These are phyloP conservation scores for Criorhina ranunculi DNA, from an alignment of 2,888 invertebrate species.

Conservation along the genomic window DNA sequence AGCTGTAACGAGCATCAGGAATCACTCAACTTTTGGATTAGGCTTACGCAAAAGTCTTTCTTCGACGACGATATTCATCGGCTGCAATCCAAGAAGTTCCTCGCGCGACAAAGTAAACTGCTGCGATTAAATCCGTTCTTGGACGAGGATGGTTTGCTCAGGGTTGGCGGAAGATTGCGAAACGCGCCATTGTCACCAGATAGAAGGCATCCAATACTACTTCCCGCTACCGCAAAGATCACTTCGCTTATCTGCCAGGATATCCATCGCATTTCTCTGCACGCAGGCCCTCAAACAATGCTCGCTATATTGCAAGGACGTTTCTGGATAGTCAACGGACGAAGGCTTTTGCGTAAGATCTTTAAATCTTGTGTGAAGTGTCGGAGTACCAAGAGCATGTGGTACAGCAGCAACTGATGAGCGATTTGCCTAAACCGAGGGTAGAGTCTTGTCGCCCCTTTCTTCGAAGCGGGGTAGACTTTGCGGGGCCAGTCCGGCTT, in stretches of 20 bases:
- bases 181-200: no score
- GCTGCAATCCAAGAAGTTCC: no score
- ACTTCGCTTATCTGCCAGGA: not conserved
- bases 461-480: slow-evolving; percentile 1
- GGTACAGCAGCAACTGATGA: slow-evolving; percentile 14
- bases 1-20: no score
- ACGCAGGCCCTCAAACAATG: slow-evolving; percentile 27
- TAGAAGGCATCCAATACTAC: slow-evolving; percentile 18
- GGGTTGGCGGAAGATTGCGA: no score
- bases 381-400: slow-evolving; percentile 4
- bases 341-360: slow-evolving; percentile 9
- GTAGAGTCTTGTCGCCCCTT: slow-evolving; percentile 6
- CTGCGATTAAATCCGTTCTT: slow-evolving; percentile 5
- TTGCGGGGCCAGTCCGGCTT: not conserved
- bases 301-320: slow-evolving; percentile 19
- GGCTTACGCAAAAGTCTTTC: no score
- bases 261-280: slow-evolving; percentile 12
- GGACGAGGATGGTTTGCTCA: not conserved
- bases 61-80: no score
- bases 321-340: slow-evolving; percentile 30
- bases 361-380: slow-evolving; percentile 19
- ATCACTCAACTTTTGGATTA: no score
- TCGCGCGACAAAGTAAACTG: slow-evolving; percentile 1
- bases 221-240: not conserved
- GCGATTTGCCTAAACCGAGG: slow-evolving; percentile 1